Percentiles rank a stretch among this genome's conserved stretches.
Conservation (phyloP, 1,140 invertebrate genomes). For the Pissodes strobi region DNA sequence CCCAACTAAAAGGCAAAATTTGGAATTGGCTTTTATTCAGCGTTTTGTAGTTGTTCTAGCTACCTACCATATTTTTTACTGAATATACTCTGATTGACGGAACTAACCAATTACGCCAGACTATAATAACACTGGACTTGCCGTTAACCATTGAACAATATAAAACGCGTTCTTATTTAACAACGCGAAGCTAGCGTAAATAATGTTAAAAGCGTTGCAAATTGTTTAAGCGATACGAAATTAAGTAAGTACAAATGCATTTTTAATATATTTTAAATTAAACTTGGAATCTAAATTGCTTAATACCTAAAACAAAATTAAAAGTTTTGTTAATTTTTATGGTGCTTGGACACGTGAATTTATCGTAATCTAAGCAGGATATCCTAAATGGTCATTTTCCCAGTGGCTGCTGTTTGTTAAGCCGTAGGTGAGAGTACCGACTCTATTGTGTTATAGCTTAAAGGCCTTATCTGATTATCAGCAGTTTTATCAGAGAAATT, state of each 20-base stretch:
- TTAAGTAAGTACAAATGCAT: constrained; percentile 11
- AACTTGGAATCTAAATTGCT: constrained; percentile 1
- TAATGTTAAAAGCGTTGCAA: constrained; percentile 1
- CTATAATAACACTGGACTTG: too few species aligned
- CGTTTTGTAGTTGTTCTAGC: too few species aligned
- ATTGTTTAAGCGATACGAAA: background rate
- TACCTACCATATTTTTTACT: too few species aligned
- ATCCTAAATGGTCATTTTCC: constrained; percentile 40
- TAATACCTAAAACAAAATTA: constrained; percentile 17
- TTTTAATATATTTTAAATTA: constrained; percentile 27
- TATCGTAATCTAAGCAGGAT: constrained; percentile 42
- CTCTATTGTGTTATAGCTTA: constrained; percentile 19
- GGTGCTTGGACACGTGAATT: constrained; percentile 24
- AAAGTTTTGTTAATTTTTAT: constrained; percentile 35
- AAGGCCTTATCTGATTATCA: constrained; percentile 21
- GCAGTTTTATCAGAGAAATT: constrained; percentile 21
- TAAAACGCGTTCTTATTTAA: too few species aligned
- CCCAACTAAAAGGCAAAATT: too few species aligned
- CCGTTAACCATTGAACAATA: too few species aligned
- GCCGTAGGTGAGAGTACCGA: constrained; percentile 15
- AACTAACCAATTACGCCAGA: too few species aligned
- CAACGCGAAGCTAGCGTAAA: background rate
- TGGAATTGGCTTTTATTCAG: too few species aligned
- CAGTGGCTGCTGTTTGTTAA: constrained; percentile 27
- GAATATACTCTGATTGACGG: too few species aligned